These are phyloP conservation scores for Netelia inedita DNA, from an alignment of 2,888 invertebrate species.

Conservation along the genomic window DNA sequence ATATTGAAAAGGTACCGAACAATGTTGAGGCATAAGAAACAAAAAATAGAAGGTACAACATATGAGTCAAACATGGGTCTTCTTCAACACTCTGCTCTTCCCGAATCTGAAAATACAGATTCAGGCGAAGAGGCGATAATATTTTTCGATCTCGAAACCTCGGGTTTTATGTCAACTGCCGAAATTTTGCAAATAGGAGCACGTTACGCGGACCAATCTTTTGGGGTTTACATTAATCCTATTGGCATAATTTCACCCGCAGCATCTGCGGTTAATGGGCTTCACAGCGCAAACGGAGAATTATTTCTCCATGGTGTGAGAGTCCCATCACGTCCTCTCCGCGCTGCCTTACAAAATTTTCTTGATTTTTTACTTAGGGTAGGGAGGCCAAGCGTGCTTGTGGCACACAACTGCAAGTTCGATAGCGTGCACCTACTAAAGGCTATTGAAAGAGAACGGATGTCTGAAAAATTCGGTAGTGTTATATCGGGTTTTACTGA, in stretches of 20 bases:
- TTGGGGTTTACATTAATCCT: conserved; percentile 44
- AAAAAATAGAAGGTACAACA: conserved; percentile 59
- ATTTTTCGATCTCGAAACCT: conserved; percentile 37
- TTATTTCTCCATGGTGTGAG: conserved; percentile 32
- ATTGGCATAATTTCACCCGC: conserved; percentile 19
- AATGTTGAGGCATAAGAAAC: conserved; percentile 56
- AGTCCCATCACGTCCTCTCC: conserved; percentile 35
- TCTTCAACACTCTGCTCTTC: conserved; percentile 10
- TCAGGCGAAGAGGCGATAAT: not conserved
- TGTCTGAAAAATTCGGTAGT: no score
- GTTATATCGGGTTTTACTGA: no score
- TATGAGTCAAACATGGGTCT: conserved; percentile 58
- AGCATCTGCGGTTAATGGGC: conserved; percentile 19
- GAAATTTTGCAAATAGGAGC: conserved; percentile 64
- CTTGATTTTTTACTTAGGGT: conserved; percentile 51
- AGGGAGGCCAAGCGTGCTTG: conserved; percentile 39
- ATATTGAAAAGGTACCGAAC: conserved; percentile 52
- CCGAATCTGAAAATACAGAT: conserved; percentile 32
- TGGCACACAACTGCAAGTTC: conserved; percentile 55
- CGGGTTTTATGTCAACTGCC: conserved; percentile 30
- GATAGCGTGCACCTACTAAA: conserved; percentile 39
- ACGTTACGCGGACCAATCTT: conserved; percentile 24
- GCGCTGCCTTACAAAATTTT: conserved; percentile 44
- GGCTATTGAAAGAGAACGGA: not conserved
- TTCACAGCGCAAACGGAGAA: conserved; percentile 5